phyloP scores from a whole-genome alignment of 2,797 vertebrate species.

The Myotis vivesi region DNA sequence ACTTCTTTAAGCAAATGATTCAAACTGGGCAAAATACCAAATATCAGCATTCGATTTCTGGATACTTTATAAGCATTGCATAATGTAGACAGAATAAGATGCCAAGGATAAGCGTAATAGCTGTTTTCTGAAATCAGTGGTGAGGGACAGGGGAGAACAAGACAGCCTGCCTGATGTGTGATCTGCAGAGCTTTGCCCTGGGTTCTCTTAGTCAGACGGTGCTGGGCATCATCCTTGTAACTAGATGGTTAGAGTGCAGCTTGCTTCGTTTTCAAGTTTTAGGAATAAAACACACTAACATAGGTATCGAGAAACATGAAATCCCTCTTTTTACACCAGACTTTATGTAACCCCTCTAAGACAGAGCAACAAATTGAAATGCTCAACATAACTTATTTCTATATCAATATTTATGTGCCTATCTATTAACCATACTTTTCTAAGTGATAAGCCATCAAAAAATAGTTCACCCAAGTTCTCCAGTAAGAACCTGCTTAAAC shows the following conservation, averaged over 20 bases:
- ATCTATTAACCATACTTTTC: background rate
- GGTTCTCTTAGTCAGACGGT: accelerated
- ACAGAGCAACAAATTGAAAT: background rate
- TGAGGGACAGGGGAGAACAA: background rate
- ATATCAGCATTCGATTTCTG: background rate
- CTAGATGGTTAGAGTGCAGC: accelerated
- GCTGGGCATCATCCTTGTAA: accelerated
- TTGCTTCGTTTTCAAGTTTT: background rate
- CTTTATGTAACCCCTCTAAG: background rate
- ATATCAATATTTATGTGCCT: background rate
- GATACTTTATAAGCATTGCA: background rate
- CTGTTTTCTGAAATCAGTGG: background rate
- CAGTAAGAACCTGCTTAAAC: background rate
- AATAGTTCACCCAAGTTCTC: background rate
- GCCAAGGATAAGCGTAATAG: background rate
- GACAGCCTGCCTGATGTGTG: accelerated
- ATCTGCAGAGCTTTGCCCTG: accelerated
- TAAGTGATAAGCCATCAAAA: background rate
- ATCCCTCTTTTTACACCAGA: background rate
- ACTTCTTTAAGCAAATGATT: background rate
- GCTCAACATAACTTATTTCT: background rate
- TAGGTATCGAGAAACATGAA: background rate
- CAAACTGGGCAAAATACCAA: background rate
- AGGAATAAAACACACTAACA: background rate
- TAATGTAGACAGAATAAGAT: background rate